phyloP scores from a whole-genome alignment of 2,113 vertebrate genomes.

The Pollachius pollachius region DNA sequence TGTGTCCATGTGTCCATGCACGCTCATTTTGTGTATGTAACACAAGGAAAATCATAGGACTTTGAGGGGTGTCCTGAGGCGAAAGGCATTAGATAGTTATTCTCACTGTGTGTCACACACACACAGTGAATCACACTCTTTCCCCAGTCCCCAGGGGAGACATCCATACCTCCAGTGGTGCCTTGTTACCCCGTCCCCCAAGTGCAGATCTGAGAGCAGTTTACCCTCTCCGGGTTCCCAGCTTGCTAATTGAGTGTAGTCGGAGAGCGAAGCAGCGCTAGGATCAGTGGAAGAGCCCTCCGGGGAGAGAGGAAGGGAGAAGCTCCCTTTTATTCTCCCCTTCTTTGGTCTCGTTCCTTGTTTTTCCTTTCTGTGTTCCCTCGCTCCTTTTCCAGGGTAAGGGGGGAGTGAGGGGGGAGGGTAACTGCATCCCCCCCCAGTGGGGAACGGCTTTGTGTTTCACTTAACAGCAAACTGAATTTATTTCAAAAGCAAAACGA shows the following conservation, averaged over 20 bases:
- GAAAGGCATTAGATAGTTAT: constrained; percentile 61
- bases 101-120: constrained; percentile 3
- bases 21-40: constrained; percentile 6
- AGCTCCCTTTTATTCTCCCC: constrained; percentile 33
- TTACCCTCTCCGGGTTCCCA: constrained; percentile 65
- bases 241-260: constrained; percentile 66
- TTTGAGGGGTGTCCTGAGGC: constrained; percentile 59
- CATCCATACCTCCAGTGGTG: constrained; percentile 67
- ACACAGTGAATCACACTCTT: background rate
- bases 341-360: constrained; percentile 17
- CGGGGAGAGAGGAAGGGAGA: constrained; percentile 32
- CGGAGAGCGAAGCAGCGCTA: constrained; percentile 60
- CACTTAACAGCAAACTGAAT: constrained; percentile 64
- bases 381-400: background rate
- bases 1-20: background rate
- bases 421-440: constrained; percentile 47
- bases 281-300: constrained; percentile 49
- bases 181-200: constrained; percentile 69
- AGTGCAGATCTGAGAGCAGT: constrained; percentile 70
- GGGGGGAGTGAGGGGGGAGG: constrained; percentile 23
- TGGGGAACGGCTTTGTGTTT: constrained; percentile 60
- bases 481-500: constrained; percentile 59
- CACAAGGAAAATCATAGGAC: constrained; percentile 54
- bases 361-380: constrained; percentile 28
- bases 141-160: constrained; percentile 45